Evolutionary conservation across 2,113 vertebrate species (phyloP).

Genomic region (Pseudopodoces humilis): DNA sequence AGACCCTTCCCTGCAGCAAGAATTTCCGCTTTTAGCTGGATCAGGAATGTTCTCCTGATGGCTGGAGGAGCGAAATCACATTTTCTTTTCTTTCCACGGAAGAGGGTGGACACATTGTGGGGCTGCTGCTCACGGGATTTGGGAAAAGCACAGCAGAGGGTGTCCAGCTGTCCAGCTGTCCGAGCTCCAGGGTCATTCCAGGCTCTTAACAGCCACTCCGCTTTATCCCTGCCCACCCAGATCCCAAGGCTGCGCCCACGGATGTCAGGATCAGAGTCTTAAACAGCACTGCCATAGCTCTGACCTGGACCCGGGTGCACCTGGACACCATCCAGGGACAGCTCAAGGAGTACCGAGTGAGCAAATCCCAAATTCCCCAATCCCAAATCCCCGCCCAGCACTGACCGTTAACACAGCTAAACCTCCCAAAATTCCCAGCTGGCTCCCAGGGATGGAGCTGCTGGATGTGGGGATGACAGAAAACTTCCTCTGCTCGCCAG

Average conservation of each 20-base stretch:
- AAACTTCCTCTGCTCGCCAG: neutral
- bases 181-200: neutral
- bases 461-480: conserved; percentile 4
- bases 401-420: conserved; percentile 19
- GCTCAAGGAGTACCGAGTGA: conserved; percentile 95
- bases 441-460: neutral
- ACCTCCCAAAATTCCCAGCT: neutral
- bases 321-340: conserved; percentile 86
- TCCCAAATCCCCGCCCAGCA: neutral
- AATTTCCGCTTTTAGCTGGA: neutral
- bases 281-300: conserved; percentile 83
- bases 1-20: neutral
- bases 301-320: conserved; percentile 90
- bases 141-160: too few relatives aligned
- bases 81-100: neutral
- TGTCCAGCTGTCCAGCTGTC: neutral
- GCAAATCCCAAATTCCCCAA: neutral
- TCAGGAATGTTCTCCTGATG: fast-evolving
- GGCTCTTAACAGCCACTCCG: neutral
- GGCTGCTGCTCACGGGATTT: fast-evolving
- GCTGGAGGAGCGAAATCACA: fast-evolving
- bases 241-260: conserved; percentile 85
- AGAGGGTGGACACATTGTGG: neutral
- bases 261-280: conserved; percentile 84
- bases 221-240: conserved; percentile 70